Base-by-base conservation (phyloP, 1,140 invertebrate genomes). In the Drosophila arizonae region DNA sequence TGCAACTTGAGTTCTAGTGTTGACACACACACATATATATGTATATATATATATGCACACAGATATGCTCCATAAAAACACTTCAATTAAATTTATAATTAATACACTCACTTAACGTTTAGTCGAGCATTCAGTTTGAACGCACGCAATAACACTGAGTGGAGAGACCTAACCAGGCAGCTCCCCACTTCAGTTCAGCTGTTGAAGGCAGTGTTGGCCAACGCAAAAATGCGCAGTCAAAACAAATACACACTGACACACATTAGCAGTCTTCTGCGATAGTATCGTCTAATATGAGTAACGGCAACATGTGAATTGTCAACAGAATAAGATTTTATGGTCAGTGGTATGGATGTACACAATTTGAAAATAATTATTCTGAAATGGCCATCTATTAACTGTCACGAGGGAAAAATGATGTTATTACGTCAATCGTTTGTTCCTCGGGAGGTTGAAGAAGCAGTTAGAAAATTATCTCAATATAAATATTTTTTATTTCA, bases 31-130 rank as follows among this genome's bases (percentile, higher is more conserved):
- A 36, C 36, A 62, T 11, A 39, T 46, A 46, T 21, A 39, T 15
- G 63, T 11, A 3, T 11, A 48, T 9, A 52, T 11, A 39, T 8
- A 73, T 8, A 26, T 11, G 57, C 36, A 58, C 13, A 39, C 6
- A 62, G 45, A 33, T 75, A 66, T 55, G 48, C 52, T 60, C 39
- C 43, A 52, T 41, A 75, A 60, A 71, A 56, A 76, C 68, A 81
- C 52, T 73, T 84, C 9, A 76, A 64, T 76, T 86, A 79, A 79
- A 79, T 62, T 60, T 36, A 81, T 73, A 82, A 76, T 87, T 62
- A 57, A 61, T 48, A 46, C 65, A 75, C 76, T 66, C 73, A 79
- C 81, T 69, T 65, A 28, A 30, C 58, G 52, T 39, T 62, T 65
- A 71, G 28, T 45, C 54, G 69, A 71, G 64, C 76, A 63, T 75